These are phyloP conservation scores for Sinocyclocheilus rhinocerous DNA, from an alignment of 2,113 vertebrate species.

Conservation along the genomic window DNA sequence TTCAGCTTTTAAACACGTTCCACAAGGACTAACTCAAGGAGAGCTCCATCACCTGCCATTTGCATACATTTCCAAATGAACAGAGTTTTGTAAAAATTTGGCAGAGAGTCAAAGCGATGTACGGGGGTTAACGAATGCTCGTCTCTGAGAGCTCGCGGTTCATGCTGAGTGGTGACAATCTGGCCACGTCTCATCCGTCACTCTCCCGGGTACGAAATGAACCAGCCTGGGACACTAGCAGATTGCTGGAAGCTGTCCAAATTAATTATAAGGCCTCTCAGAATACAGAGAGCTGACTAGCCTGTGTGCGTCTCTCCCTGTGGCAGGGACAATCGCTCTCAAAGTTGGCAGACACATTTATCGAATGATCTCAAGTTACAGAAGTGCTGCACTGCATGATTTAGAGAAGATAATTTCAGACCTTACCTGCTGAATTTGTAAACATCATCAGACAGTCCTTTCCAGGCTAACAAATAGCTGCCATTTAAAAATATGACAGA, in stretches of 20 bases:
- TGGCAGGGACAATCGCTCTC: conserved; percentile 59
- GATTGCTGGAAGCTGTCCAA: conserved; percentile 69
- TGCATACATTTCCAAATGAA: conserved; percentile 38
- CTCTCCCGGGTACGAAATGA: conserved; percentile 61
- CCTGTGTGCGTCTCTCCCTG: conserved; percentile 42
- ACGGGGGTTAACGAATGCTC: conserved; percentile 11
- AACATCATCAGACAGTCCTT: conserved; percentile 73
- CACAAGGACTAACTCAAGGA: conserved; percentile 39
- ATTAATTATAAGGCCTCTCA: conserved; percentile 72
- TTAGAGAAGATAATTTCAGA: conserved; percentile 70
- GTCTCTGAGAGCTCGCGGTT: conserved; percentile 9
- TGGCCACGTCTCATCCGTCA: conserved; percentile 53
- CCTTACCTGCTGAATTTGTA: conserved; percentile 72
- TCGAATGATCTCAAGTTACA: conserved; percentile 58
- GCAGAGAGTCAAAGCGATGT: conserved; percentile 24
- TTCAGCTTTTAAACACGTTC: conserved; percentile 33
- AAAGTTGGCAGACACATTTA: conserved; percentile 54
- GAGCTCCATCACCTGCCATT: conserved; percentile 38
- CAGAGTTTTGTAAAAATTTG: conserved; percentile 48
- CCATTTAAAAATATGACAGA: conserved; percentile 70
- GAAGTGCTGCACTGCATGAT: conserved; percentile 66
- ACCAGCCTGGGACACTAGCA: conserved; percentile 58
- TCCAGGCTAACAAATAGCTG: conserved; percentile 65
- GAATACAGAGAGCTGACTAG: conserved; percentile 58
- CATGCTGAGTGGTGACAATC: conserved; percentile 59